Conservation (phyloP, 2,797 vertebrate species). For the Halcyon leucocephala region DNA sequence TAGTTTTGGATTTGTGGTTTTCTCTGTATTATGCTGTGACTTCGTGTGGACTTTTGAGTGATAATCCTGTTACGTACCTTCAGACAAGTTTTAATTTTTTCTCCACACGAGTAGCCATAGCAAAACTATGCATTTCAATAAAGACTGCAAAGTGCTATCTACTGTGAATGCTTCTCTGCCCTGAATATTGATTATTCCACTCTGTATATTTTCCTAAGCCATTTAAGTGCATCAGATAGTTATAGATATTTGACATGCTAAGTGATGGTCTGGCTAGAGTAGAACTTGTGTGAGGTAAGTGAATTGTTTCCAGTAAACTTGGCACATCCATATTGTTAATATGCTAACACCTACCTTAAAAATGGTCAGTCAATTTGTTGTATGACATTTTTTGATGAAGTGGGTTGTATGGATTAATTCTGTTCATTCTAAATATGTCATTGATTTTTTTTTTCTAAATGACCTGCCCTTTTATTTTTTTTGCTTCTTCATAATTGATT, state of each 20-base stretch:
- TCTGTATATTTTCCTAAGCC: neutral
- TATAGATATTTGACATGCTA: conserved; percentile 32
- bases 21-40: neutral
- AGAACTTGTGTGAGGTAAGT: conserved; percentile 47
- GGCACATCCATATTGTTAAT: conserved; percentile 29
- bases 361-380: conserved; percentile 48
- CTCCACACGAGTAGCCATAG: neutral
- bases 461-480: neutral
- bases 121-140: neutral
- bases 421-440: conserved; percentile 34
- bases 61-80: neutral
- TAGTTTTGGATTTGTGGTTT: neutral
- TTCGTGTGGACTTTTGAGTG: neutral
- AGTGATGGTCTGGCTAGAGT: conserved; percentile 42
- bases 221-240: conserved; percentile 38
- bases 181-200: conserved; percentile 38
- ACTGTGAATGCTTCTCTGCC: neutral
- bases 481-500: conserved; percentile 11
- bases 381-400: conserved; percentile 41
- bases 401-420: conserved; percentile 54
- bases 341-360: conserved; percentile 18
- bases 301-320: conserved; percentile 74
- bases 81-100: neutral
- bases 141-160: neutral
- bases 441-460: neutral